Percentiles rank a stretch among this genome's conserved stretches.
phyloP scores from a whole-genome alignment of 2,888 invertebrate genomes.

The Thysanoteuthis rhombus region DNA sequence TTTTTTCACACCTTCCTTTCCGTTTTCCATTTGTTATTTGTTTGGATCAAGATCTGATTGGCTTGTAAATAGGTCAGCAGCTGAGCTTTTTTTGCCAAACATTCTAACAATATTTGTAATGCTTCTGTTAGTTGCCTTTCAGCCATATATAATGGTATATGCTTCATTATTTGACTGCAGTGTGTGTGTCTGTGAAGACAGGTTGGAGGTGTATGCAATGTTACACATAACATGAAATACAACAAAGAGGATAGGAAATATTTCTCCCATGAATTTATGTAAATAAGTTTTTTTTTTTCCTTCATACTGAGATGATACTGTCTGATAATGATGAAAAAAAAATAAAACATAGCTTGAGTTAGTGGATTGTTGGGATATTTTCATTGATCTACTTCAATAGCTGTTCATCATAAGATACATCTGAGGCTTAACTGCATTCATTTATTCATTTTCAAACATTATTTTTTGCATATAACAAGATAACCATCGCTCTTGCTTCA shows the following conservation, averaged over 20 bases:
- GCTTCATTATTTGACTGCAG: neutral
- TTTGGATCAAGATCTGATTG: neutral
- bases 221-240: neutral
- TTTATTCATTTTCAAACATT: neutral
- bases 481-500: neutral
- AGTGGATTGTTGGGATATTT: neutral
- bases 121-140: neutral
- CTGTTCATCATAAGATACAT: neutral
- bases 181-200: neutral
- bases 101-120: neutral
- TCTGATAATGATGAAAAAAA: neutral
- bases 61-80: neutral
- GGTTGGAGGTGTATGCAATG: neutral
- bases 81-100: neutral
- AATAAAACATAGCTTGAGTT: neutral
- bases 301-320: neutral
- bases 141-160: neutral
- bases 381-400: neutral
- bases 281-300: neutral
- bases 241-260: neutral
- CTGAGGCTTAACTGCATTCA: neutral
- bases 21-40: neutral
- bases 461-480: neutral
- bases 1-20: neutral
- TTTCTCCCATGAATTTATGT: neutral